Percentiles rank a stretch among this genome's conserved stretches.
Conservation (phyloP, 2,113 vertebrate species). For the Lontra canadensis region DNA sequence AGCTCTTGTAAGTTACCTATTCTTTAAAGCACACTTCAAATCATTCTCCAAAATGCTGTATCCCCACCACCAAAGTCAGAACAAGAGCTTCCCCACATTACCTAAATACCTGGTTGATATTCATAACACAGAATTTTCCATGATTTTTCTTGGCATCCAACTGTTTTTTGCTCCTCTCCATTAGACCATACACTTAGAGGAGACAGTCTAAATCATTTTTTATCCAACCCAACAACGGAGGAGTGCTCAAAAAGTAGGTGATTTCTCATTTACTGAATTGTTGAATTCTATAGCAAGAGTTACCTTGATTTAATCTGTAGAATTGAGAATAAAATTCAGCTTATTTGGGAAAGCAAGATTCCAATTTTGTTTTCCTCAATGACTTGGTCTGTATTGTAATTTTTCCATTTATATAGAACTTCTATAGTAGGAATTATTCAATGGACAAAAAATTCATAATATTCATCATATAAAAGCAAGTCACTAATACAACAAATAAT, state of each 20-base stretch:
- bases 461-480: neutral
- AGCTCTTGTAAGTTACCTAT: neutral
- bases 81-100: neutral
- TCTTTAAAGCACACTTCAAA: neutral
- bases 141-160: neutral
- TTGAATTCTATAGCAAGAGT: neutral
- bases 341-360: neutral
- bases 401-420: slow-evolving; percentile 9
- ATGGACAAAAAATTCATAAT: neutral
- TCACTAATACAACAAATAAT: slow-evolving; percentile 4
- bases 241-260: neutral
- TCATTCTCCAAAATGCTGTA: neutral
- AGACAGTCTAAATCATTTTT: neutral
- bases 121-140: neutral
- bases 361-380: neutral
- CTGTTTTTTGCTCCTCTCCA: neutral
- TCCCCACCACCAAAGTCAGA: neutral
- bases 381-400: neutral
- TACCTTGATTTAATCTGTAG: neutral
- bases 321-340: neutral
- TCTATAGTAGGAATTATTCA: slow-evolving; percentile 12
- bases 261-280: neutral
- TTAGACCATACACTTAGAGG: neutral
- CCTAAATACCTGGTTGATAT: neutral
- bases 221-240: neutral